Percentiles rank a stretch among this genome's conserved stretches.
phyloP scores from a whole-genome alignment of 2,113 vertebrate species.

The Bujurquina vittata region DNA sequence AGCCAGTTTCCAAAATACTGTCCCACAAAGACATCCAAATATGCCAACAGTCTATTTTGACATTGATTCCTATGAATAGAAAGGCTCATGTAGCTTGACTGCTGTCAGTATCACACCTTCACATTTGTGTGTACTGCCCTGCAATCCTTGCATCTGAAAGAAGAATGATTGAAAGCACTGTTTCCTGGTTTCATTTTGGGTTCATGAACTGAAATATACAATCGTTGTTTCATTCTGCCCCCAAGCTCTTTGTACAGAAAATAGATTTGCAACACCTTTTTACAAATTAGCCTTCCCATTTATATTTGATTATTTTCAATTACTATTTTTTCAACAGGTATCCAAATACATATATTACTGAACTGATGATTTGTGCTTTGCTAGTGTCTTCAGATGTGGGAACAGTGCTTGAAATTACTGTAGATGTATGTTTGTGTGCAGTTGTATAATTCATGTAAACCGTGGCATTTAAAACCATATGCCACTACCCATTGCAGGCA shows the following conservation, averaged over 20 bases:
- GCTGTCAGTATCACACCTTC: not conserved
- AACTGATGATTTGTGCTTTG: not conserved
- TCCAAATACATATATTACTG: not conserved
- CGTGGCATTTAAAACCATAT: not conserved
- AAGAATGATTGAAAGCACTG: not conserved
- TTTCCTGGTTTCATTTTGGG: not conserved
- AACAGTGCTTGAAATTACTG: not conserved
- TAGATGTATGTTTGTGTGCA: not conserved
- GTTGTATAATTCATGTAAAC: not conserved
- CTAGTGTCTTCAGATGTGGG: not conserved
- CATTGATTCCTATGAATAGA: not conserved
- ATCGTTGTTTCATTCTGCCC: not conserved
- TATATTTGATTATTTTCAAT: not conserved
- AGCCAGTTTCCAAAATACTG: not conserved
- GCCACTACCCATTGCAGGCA: not conserved
- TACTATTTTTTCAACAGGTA: not conserved
- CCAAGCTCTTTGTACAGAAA: not conserved
- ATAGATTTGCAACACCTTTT: not conserved
- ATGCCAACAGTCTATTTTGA: not conserved
- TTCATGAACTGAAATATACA: not conserved
- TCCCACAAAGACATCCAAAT: not conserved
- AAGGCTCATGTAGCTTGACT: not conserved
- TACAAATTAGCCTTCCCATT: not conserved
- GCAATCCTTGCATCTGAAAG: not conserved
- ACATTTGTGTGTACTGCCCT: not conserved